phyloP scores from a whole-genome alignment of 2,113 vertebrate species.

The Catharus bicknelli region DNA sequence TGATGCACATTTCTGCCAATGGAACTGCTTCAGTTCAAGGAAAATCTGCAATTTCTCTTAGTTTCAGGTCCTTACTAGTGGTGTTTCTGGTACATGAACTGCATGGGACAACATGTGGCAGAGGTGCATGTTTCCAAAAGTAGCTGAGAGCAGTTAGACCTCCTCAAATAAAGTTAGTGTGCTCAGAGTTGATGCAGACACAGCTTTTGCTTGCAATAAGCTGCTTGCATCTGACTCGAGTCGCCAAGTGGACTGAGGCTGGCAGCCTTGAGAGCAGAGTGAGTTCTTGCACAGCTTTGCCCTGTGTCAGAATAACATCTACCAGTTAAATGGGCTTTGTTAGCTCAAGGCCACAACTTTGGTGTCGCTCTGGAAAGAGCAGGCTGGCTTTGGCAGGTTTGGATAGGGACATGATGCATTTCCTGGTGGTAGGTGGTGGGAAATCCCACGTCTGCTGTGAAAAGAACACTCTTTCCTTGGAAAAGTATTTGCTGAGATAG shows the following conservation, averaged over 20 bases:
- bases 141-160: neutral
- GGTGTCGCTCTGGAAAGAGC: slow-evolving; percentile 17
- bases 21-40: neutral
- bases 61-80: neutral
- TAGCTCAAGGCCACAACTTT: neutral
- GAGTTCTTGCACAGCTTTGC: neutral
- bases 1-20: neutral
- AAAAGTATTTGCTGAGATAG: slow-evolving; percentile 33
- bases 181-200: neutral
- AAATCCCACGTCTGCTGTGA: slow-evolving; percentile 28
- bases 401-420: neutral
- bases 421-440: slow-evolving; percentile 22
- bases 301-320: neutral
- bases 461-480: slow-evolving; percentile 23
- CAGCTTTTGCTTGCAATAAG: neutral
- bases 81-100: neutral
- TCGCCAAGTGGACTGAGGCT: neutral
- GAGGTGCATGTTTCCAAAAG: neutral
- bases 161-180: neutral
- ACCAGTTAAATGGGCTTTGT: neutral
- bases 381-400: slow-evolving; percentile 44
- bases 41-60: neutral
- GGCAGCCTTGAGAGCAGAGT: neutral
- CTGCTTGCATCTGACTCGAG: neutral
- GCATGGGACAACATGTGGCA: neutral